Evolutionary conservation across 35 echinoderm and acorn worm species (phyloP).

Genomic region (Holothuria glaberrima): DNA sequence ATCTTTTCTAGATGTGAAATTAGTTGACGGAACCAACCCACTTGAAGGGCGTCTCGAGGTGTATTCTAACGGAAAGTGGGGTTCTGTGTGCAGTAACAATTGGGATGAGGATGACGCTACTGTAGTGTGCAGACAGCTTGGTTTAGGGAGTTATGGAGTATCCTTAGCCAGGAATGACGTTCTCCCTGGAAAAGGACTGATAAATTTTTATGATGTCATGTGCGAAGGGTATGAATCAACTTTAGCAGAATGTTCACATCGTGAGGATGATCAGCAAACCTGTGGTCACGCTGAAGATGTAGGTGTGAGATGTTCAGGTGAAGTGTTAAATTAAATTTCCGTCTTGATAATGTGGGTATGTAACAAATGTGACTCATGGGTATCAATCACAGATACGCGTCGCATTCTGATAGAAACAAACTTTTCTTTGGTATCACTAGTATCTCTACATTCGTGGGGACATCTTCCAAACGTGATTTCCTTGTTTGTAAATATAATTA

Average conservation of each 20-base stretch:
- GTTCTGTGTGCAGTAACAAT: conserved; percentile 1
- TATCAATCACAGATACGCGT: too few relatives aligned
- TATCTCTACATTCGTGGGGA: too few relatives aligned
- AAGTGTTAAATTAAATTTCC: too few relatives aligned
- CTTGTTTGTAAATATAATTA: too few relatives aligned
- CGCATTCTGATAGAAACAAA: too few relatives aligned
- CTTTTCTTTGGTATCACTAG: too few relatives aligned
- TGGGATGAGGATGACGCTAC: neutral
- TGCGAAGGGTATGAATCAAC: neutral
- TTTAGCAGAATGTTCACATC: neutral
- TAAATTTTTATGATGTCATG: neutral
- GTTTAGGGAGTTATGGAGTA: neutral
- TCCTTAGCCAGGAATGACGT: too few relatives aligned
- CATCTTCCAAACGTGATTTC: too few relatives aligned
- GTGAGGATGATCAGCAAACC: neutral
- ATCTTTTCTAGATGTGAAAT: neutral
- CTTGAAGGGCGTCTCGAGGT: conserved; percentile 10
- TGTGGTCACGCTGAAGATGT: neutral
- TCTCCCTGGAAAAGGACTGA: too few relatives aligned
- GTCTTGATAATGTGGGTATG: too few relatives aligned
- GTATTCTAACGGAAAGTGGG: neutral
- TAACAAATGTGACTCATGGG: too few relatives aligned
- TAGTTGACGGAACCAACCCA: neutral
- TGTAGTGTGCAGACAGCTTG: conserved; percentile 15
- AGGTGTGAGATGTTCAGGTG: neutral